These are phyloP conservation scores for Agrochola macilenta DNA, from an alignment of 2,888 invertebrate genomes.

Conservation along the genomic window DNA sequence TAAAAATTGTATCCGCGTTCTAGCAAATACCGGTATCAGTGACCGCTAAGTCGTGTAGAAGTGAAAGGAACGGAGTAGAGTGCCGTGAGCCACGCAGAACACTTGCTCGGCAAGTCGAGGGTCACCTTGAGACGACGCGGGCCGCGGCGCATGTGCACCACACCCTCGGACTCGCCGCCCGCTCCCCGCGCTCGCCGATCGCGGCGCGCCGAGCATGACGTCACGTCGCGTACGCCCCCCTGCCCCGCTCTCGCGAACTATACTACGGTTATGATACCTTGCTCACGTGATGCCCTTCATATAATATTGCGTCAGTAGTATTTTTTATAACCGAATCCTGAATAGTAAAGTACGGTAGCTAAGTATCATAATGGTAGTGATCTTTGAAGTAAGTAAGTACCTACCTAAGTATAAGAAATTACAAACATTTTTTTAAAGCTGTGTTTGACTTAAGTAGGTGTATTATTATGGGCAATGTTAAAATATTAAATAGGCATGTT, in stretches of 20 bases:
- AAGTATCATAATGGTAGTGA: constrained; percentile 1
- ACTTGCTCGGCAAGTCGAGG: constrained; percentile 82
- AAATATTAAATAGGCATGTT: too few species aligned
- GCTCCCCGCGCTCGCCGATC: constrained; percentile 67
- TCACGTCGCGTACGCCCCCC: constrained; percentile 74
- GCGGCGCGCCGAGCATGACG: constrained; percentile 76
- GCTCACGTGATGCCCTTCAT: constrained; percentile 85
- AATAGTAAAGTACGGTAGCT: constrained; percentile 16
- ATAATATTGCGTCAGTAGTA: constrained; percentile 76
- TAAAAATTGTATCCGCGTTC: constrained; percentile 81
- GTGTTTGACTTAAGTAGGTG: too few species aligned
- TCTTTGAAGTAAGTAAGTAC: background rate
- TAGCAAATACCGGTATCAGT: constrained; percentile 81
- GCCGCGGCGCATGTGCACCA: constrained; percentile 88
- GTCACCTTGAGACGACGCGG: constrained; percentile 87
- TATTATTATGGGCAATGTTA: too few species aligned
- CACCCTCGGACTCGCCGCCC: constrained; percentile 82
- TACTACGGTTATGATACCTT: constrained; percentile 53
- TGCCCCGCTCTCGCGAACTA: constrained; percentile 59
- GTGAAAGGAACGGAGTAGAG: constrained; percentile 85
- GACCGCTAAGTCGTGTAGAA: constrained; percentile 75
- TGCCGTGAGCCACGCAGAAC: constrained; percentile 76
- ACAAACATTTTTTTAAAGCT: background rate
- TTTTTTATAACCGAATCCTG: constrained; percentile 40
- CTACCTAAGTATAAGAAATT: background rate